Base-by-base conservation (phyloP, 2,797 vertebrate genomes). In the Sebastiscus albofasciatus region DNA sequence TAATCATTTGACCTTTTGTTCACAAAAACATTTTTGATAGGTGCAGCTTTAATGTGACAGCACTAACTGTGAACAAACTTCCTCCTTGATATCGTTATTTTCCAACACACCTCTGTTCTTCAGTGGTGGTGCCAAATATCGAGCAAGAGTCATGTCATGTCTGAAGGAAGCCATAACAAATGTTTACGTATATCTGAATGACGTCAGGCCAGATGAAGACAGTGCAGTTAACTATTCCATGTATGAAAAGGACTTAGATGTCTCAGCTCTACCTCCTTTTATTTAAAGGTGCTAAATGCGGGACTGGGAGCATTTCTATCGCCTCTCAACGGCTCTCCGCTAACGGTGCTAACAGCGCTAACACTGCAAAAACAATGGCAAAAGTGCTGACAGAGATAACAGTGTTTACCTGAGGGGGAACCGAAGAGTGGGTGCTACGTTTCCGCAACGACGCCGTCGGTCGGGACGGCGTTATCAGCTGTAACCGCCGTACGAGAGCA, bases 1-100 rank as follows among this genome's bases (percentile, higher is more conserved):
- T 20, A 2, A 13, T 11, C 11, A 1, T 39, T 52, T 64, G 8
- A 20, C 13, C 13, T 18, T 36, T 31, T 36, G 49, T 20, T 56
- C 8, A 58, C 27, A 14, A n/a, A 18, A 13, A 42, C 39, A 42
- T 10, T 7, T 7, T 26, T 14, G 5, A 65, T 9, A 9, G 8
- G 11, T 33, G 56, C 46, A 74, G 31, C 66, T 73, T 72, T 49
- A 80, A 46, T 46, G 11, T 20, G 67, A 55, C 6, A n/a, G 36
- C 10, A 61, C 20, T 77, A 31, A 1, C 24, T 7, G 0, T 24
- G n/a, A 33, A 31, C 31, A 16, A 22, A 54, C 22, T 26, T 14
- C 26, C 54, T 42, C 12, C 12, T 27, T 29, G 31, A 49, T 33
- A 54, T 59, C 5, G 11, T 42, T 14, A 36, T 62, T 72, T 77